Evolutionary conservation across 2,113 vertebrate genomes (phyloP).

Genomic region (Nothobranchius kuhntae): DNA sequence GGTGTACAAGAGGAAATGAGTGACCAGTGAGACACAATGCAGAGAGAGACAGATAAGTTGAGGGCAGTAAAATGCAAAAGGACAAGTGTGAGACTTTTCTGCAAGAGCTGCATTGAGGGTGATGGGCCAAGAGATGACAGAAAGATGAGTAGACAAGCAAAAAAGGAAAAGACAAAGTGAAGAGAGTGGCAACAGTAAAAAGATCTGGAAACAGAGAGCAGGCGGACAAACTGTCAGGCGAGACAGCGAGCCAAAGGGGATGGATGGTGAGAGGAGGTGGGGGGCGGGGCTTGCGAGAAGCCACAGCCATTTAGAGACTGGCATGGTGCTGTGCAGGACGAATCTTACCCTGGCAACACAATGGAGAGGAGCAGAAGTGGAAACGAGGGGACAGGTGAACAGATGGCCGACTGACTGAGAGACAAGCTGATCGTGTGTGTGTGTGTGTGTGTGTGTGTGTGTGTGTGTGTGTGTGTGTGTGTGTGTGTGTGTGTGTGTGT

Average conservation of each 20-base stretch:
- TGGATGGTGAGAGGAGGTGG: conserved; percentile 20
- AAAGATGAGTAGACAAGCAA: conserved; percentile 42
- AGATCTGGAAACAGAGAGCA: conserved; percentile 46
- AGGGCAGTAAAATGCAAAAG: conserved; percentile 31
- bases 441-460: conserved; percentile 16
- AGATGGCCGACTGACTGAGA: conserved; percentile 73
- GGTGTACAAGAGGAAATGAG: background rate
- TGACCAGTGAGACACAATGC: conserved; percentile 13
- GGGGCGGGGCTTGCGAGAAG: conserved; percentile 50
- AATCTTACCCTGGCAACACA: conserved; percentile 81
- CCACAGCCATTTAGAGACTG: conserved; percentile 71
- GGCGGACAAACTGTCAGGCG: conserved; percentile 48
- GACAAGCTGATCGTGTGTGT: conserved; percentile 69
- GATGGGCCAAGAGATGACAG: conserved; percentile 14
- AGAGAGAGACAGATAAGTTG: conserved; percentile 22
- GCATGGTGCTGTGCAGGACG: conserved; percentile 70
- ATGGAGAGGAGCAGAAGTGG: conserved; percentile 48
- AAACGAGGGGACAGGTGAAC: conserved; percentile 72
- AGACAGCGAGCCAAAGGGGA: conserved; percentile 47
- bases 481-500: background rate
- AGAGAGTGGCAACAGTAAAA: conserved; percentile 20
- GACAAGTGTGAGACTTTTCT: conserved; percentile 47
- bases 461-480: conserved; percentile 21
- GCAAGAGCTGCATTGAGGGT: conserved; percentile 26
- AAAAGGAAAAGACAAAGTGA: conserved; percentile 21